phyloP scores from a whole-genome alignment of 2,113 vertebrate genomes.

The Laticauda colubrina region DNA sequence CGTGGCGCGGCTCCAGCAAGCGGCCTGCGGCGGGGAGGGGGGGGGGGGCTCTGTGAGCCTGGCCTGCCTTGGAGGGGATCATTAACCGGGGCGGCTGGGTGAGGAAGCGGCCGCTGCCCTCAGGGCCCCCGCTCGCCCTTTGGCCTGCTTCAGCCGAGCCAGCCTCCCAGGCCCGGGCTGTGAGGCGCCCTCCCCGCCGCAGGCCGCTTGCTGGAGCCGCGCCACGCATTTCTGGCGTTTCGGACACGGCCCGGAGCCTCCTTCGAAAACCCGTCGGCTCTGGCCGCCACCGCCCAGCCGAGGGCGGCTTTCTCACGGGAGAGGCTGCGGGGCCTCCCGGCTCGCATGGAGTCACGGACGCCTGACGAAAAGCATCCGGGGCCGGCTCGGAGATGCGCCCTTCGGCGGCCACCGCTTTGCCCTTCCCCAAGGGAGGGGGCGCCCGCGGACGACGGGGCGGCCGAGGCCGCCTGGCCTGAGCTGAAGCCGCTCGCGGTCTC shows the following conservation, averaged over 20 bases:
- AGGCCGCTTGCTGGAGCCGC: background rate
- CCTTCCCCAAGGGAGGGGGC: too few relatives aligned
- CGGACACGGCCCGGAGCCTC: background rate
- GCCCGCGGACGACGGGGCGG: background rate
- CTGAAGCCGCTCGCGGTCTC: background rate
- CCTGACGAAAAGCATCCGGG: background rate
- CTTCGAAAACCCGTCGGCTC: background rate
- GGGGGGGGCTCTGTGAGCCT: background rate
- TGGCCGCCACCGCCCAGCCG: background rate
- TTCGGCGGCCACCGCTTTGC: too few relatives aligned
- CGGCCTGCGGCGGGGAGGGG: too few relatives aligned
- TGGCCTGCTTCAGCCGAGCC: background rate
- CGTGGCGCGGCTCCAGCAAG: too few relatives aligned
- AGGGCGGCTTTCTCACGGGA: background rate
- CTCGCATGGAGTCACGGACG: too few relatives aligned
- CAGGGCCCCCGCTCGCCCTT: background rate
- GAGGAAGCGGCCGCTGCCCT: background rate
- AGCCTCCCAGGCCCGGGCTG: background rate
- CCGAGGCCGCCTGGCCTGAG: background rate
- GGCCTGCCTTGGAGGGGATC: background rate
- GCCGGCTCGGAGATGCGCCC: background rate
- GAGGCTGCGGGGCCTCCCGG: background rate
- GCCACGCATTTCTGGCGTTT: background rate
- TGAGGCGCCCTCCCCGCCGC: background rate
- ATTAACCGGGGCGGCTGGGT: background rate